phyloP scores from a whole-genome alignment of 2,797 vertebrate species.

The Chrosomus eos region DNA sequence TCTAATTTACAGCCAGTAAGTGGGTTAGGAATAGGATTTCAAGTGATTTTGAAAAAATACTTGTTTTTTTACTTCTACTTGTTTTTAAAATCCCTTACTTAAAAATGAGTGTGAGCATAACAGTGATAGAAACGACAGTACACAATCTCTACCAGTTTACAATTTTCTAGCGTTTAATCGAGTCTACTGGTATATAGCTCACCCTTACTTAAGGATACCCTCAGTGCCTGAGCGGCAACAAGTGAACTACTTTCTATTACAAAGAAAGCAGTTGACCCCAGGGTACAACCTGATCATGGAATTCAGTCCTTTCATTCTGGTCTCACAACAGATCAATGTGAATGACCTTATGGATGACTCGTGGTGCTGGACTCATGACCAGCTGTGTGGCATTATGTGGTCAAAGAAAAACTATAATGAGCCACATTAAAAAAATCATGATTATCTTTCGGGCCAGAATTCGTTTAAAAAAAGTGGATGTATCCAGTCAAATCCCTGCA shows the following conservation, averaged over 20 bases:
- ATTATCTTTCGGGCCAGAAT: background rate
- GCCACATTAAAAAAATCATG: background rate
- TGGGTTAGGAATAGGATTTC: too few species aligned
- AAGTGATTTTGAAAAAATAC: too few species aligned
- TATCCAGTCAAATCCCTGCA: background rate
- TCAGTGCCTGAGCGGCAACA: background rate
- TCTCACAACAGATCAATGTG: constrained; percentile 7
- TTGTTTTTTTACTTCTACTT: too few species aligned
- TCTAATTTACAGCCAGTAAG: too few species aligned
- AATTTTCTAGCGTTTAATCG: background rate
- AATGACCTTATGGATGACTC: constrained; percentile 32
- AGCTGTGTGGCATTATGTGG: background rate
- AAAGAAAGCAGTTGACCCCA: constrained; percentile 3
- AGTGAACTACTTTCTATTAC: background rate
- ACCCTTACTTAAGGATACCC: background rate
- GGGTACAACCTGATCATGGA: background rate
- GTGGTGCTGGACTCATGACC: background rate
- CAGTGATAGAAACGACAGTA: background rate
- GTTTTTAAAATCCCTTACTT: background rate
- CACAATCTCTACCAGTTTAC: too few species aligned
- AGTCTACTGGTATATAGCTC: too few species aligned
- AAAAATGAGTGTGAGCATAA: background rate
- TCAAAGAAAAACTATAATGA: background rate
- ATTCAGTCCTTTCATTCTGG: background rate
- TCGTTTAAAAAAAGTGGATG: background rate